phyloP scores from a whole-genome alignment of 2,797 vertebrate species.

The Hydrocynus forskahlii region DNA sequence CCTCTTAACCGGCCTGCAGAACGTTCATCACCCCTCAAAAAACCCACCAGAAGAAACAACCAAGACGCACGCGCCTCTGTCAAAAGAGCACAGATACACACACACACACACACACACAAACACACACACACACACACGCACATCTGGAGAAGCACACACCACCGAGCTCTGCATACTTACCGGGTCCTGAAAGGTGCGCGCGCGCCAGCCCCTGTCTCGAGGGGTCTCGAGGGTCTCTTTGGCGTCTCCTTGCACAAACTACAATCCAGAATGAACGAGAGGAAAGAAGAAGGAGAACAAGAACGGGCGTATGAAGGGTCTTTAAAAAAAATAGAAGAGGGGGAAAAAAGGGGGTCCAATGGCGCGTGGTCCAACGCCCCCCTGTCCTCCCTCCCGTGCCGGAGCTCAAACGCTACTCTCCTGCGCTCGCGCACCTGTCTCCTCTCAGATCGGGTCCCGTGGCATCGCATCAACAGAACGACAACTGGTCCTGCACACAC shows the following conservation, averaged over 20 bases:
- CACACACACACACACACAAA: background rate
- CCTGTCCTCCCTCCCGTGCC: conserved; percentile 13
- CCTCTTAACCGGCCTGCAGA: too few relatives aligned
- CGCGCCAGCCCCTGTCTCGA: background rate
- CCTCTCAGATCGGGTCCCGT: conserved; percentile 73
- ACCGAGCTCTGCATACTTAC: conserved; percentile 66
- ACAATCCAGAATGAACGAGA: conserved; percentile 68
- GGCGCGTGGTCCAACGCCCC: conserved; percentile 6
- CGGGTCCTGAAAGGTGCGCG: conserved; percentile 54
- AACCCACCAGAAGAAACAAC: background rate
- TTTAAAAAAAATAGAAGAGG: background rate
- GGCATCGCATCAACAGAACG: conserved; percentile 71
- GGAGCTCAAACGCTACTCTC: conserved; percentile 71
- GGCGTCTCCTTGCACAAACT: conserved; percentile 55
- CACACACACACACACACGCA: conserved; percentile 30
- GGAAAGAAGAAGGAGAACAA: conserved; percentile 40
- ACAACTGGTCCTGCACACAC: conserved; percentile 73
- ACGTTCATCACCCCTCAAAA: too few relatives aligned
- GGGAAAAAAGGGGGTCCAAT: background rate
- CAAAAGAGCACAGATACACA: background rate
- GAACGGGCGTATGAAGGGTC: background rate
- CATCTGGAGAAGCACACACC: background rate
- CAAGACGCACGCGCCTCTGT: too few relatives aligned
- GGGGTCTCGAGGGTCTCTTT: background rate
- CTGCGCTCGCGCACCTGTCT: conserved; percentile 81